Evolutionary conservation across 2,888 invertebrate species (phyloP), one percentile per base, ranked within the genome.

Genomic region (Meganola albula): DNA sequence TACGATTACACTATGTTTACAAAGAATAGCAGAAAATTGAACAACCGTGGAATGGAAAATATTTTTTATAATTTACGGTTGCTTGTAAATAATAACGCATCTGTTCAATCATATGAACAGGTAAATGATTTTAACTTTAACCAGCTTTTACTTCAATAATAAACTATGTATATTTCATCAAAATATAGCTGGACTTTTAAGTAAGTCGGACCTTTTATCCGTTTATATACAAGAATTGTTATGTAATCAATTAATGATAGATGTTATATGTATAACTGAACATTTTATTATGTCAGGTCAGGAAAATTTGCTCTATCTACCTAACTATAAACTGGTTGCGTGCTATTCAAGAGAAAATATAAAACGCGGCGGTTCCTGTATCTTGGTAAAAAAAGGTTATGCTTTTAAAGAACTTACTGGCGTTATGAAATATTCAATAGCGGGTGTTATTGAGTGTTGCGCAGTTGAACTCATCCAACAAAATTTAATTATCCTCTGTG

Each of bases 1-100:
- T 42, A 32, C 24, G 27, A 37, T n/a, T 23, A 9, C 10, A 29
- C 21, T 2, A 42, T 42, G 42, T 42, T 35, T 9, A 21, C 13
- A 14, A 23, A n/a, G 13, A 4, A 11, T 7, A 24, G 8, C 8
- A 26, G 35, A 20, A 7, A 11, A 2, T 6, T 35, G 9, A 30
- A 35, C 31, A 25, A 23, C n/a, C 11, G 12, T 9, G 35, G 35
- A 3, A 30, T 30, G 26, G 10, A 14, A 11, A 35, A 7, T 16
- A 30, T 31, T 12, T 23, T 35, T 7, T 22, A 22, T n/a, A n/a
- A n/a, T n/a, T n/a, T n/a, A n/a, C n/a, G n/a, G n/a, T n/a, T n/a
- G n/a, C n/a, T n/a, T n/a, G n/a, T n/a, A n/a, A n/a, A n/a, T n/a
- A n/a, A n/a, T n/a, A n/a, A n/a, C n/a, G n/a, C n/a, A n/a, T n/a